Conservation (phyloP, 2,888 invertebrate species). For the Pseudococcus jackbeardsleyi region DNA sequence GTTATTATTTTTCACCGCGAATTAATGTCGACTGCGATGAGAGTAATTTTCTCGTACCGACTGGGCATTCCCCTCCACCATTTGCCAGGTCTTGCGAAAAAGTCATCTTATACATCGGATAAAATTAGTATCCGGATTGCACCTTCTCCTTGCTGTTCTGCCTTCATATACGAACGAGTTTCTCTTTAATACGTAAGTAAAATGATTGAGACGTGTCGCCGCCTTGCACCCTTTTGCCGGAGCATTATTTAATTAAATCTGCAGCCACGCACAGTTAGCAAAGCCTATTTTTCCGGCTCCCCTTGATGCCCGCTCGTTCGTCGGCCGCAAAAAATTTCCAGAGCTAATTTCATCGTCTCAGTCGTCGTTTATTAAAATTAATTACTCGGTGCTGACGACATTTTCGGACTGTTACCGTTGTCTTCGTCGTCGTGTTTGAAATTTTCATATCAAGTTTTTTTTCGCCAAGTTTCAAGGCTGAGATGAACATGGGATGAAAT, state of each 20-base stretch:
- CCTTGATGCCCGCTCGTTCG: not conserved
- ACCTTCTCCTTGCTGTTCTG: not conserved
- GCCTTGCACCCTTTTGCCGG: not conserved
- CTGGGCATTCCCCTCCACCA: not conserved
- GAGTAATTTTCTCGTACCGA: not conserved
- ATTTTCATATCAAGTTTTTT: too few relatives aligned
- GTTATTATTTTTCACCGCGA: conserved; percentile 24
- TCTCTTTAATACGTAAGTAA: not conserved
- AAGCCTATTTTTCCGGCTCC: not conserved
- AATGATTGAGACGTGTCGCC: conserved; percentile 15
- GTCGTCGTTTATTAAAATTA: not conserved
- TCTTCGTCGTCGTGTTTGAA: not conserved
- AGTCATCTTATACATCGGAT: conserved; percentile 9
- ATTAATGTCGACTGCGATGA: not conserved
- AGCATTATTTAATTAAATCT: not conserved
- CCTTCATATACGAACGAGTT: not conserved
- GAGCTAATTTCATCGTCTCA: not conserved
- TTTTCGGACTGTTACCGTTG: not conserved
- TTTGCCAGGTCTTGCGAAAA: not conserved
- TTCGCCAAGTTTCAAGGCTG: too few relatives aligned
- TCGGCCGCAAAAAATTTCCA: not conserved
- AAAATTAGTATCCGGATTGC: not conserved
- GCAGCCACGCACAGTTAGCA: not conserved
- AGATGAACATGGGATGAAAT: too few relatives aligned
- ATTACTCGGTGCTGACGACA: not conserved